A percentile compares a stretch with the other conserved stretches of the same genome.
Conservation (phyloP, 1,140 invertebrate species). For the Sycobia sp. region DNA sequence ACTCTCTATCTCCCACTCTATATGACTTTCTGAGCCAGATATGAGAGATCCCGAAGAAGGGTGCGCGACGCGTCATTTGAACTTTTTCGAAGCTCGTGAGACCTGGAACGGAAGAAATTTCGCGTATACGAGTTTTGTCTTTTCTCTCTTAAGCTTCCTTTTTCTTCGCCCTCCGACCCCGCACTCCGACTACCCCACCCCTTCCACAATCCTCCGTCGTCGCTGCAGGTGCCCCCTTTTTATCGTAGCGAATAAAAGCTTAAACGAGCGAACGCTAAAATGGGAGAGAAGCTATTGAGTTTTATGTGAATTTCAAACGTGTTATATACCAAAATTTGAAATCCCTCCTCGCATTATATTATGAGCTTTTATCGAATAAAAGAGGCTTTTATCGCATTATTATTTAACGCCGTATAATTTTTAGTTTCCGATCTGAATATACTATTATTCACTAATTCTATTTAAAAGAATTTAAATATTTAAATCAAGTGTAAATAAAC, state of each 20-base stretch:
- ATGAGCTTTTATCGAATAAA: too few species aligned
- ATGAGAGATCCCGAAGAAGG: slow-evolving; percentile 20
- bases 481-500: too few species aligned
- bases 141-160: slow-evolving; percentile 15
- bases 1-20: slow-evolving; percentile 15
- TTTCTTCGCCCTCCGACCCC: background rate
- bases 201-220: background rate
- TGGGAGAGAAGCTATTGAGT: slow-evolving; percentile 14
- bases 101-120: slow-evolving; percentile 26
- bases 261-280: slow-evolving; percentile 3
- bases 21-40: slow-evolving; percentile 12
- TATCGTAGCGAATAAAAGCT: slow-evolving; percentile 10
- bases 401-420: too few species aligned
- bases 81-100: slow-evolving; percentile 24
- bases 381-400: too few species aligned
- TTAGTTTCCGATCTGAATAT: too few species aligned
- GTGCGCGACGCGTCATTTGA: background rate
- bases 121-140: slow-evolving; percentile 7
- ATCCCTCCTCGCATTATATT: too few species aligned
- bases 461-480: too few species aligned
- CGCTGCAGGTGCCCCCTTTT: background rate
- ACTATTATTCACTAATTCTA: too few species aligned
- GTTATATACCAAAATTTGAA: too few species aligned
- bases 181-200: too few species aligned
- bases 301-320: slow-evolving; percentile 9